These are phyloP conservation scores for Zaprionus obscuricornis DNA, from an alignment of 2,888 invertebrate genomes.

Conservation along the genomic window DNA sequence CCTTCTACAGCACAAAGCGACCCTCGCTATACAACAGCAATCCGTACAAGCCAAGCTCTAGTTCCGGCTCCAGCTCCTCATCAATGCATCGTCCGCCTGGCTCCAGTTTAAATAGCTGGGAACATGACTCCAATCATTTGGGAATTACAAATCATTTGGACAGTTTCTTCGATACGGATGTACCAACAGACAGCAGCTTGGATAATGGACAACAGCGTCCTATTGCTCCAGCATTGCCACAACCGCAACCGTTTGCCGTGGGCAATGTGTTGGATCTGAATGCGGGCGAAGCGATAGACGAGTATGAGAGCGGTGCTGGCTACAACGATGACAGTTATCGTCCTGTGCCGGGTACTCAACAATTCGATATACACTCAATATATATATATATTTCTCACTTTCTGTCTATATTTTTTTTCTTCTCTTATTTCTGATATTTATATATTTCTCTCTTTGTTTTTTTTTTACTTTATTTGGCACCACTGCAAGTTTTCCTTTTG, in stretches of 20 bases:
- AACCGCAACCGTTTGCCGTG: conserved; percentile 78
- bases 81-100: conserved; percentile 37
- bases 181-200: conserved; percentile 35
- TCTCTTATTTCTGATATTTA: too few relatives aligned
- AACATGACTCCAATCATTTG: conserved; percentile 80
- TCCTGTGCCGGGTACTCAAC: conserved; percentile 82
- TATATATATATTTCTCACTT: conserved; percentile 16
- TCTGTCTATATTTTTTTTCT: too few relatives aligned
- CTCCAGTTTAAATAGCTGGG: conserved; percentile 73
- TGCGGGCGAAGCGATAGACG: conserved; percentile 76
- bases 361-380: conserved; percentile 12
- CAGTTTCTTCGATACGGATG: conserved; percentile 80
- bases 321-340: conserved; percentile 79
- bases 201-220: conserved; percentile 21
- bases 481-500: conserved; percentile 43
- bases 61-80: conserved; percentile 32
- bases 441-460: conserved; percentile 14
- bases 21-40: conserved; percentile 58
- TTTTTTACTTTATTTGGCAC: conserved; percentile 30
- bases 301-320: conserved; percentile 67
- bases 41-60: conserved; percentile 66
- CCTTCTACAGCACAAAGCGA: conserved; percentile 77
- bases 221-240: conserved; percentile 55
- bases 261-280: conserved; percentile 81
- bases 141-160: conserved; percentile 83